A percentile compares a stretch with the other conserved stretches of the same genome.
These are phyloP conservation scores for Eulemur albifrons DNA, from an alignment of 2,797 vertebrate genomes.

Conservation along the genomic window DNA sequence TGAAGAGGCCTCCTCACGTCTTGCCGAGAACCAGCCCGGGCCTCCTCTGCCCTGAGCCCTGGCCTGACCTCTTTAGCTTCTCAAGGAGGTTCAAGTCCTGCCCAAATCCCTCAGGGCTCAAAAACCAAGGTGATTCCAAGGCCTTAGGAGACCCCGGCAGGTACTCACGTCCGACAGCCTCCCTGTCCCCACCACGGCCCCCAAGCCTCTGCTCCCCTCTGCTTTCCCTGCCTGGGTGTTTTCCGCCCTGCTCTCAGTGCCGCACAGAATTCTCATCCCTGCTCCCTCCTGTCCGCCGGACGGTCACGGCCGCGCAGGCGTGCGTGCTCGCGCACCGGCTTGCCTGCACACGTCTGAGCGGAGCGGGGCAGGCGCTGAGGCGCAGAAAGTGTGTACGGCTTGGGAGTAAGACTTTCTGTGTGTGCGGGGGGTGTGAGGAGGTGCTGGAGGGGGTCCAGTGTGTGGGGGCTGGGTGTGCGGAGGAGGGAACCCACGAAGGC, in stretches of 20 bases:
- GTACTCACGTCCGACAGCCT: not conserved
- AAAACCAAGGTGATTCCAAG: not conserved
- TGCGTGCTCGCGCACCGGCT: not conserved
- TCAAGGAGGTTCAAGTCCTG: not conserved
- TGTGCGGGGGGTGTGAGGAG: not conserved
- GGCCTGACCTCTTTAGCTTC: not conserved
- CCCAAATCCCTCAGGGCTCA: not conserved
- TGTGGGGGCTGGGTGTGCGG: not conserved
- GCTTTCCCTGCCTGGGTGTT: not conserved
- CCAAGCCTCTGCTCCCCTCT: not conserved
- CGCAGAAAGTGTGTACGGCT: not conserved
- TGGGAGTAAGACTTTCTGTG: not conserved
- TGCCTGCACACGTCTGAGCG: not conserved
- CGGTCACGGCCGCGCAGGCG: fast-evolving
- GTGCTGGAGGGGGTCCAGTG: not conserved
- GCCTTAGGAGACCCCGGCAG: not conserved
- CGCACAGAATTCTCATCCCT: not conserved
- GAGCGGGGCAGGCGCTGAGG: not conserved
- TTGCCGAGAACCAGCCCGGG: not conserved
- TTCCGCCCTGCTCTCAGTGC: not conserved
- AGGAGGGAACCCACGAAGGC: not conserved
- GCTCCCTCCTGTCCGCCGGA: not conserved
- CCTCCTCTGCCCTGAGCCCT: not conserved
- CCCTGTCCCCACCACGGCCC: not conserved
- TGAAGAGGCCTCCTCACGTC: not conserved